phyloP scores from a whole-genome alignment of 2,888 invertebrate species.

The Plagodis dolabraria region DNA sequence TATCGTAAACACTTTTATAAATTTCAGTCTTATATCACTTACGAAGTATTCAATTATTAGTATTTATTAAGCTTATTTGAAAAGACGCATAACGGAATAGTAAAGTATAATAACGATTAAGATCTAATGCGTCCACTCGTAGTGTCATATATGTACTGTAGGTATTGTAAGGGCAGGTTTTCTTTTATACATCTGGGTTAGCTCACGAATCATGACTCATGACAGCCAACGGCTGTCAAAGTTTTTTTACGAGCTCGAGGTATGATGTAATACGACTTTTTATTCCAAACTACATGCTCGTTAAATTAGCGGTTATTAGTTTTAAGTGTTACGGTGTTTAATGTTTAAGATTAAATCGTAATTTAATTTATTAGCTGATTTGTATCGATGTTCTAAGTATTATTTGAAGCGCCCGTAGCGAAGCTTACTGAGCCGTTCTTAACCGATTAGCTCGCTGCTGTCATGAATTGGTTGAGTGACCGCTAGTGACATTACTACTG shows the following conservation, averaged over 20 bases:
- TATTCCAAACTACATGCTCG: neutral
- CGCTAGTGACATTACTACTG: no score
- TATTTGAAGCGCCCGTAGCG: no score
- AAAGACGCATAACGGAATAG: no score
- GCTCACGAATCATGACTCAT: constrained; percentile 27
- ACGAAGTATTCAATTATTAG: no score
- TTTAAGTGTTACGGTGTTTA: neutral
- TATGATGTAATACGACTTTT: constrained; percentile 15
- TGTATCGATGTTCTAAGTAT: neutral
- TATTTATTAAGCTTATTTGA: no score
- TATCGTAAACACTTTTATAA: neutral
- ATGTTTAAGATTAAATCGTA: neutral
- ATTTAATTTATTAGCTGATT: neutral
- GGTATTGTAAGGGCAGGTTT: constrained; percentile 40
- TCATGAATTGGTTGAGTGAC: no score
- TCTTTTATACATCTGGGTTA: constrained; percentile 41
- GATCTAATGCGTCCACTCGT: constrained; percentile 7
- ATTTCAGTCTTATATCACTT: neutral
- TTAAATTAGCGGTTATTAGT: constrained; percentile 2
- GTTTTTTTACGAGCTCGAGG: constrained; percentile 18
- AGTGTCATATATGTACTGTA: constrained; percentile 27
- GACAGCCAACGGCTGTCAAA: constrained; percentile 33
- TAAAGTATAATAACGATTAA: neutral
- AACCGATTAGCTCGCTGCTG: no score
- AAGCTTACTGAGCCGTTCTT: no score